Evolutionary conservation across 1,140 invertebrate genomes (phyloP).

Genomic region (Plectrocnemia conspersa): DNA sequence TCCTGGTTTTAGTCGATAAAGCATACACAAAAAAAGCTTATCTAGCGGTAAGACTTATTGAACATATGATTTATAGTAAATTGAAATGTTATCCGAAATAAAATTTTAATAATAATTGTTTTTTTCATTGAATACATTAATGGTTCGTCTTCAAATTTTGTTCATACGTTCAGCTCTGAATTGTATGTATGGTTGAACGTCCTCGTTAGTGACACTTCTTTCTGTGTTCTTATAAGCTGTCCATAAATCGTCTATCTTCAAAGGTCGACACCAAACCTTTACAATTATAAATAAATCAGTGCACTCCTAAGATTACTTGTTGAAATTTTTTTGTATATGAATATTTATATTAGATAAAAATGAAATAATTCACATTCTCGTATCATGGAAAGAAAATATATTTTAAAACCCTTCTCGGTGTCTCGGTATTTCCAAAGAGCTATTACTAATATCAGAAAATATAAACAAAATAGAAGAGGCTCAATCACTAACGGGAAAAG

Average conservation of each 20-base stretch:
- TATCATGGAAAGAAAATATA: not conserved
- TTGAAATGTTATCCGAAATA: not conserved
- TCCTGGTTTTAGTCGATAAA: too few relatives aligned
- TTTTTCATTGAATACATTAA: too few relatives aligned
- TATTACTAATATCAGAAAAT: too few relatives aligned
- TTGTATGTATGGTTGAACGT: conserved; percentile 10
- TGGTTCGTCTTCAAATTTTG: not conserved
- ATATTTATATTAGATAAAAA: too few relatives aligned
- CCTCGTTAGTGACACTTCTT: conserved; percentile 17
- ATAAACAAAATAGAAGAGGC: too few relatives aligned
- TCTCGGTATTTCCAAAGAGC: too few relatives aligned
- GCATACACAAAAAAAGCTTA: not conserved
- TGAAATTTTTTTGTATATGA: not conserved
- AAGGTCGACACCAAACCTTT: conserved; percentile 23
- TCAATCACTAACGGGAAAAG: too few relatives aligned
- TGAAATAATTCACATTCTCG: too few relatives aligned
- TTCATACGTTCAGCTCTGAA: too few relatives aligned
- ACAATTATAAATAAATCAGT: too few relatives aligned
- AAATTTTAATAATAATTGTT: not conserved
- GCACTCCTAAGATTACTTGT: not conserved
- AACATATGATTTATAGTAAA: not conserved
- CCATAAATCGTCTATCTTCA: conserved; percentile 28
- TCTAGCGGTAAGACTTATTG: not conserved
- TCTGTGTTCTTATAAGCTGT: conserved; percentile 20
- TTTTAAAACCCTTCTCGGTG: too few relatives aligned